Evolutionary conservation across 2,797 vertebrate species (phyloP).

Genomic region (Chrosomus eos): DNA sequence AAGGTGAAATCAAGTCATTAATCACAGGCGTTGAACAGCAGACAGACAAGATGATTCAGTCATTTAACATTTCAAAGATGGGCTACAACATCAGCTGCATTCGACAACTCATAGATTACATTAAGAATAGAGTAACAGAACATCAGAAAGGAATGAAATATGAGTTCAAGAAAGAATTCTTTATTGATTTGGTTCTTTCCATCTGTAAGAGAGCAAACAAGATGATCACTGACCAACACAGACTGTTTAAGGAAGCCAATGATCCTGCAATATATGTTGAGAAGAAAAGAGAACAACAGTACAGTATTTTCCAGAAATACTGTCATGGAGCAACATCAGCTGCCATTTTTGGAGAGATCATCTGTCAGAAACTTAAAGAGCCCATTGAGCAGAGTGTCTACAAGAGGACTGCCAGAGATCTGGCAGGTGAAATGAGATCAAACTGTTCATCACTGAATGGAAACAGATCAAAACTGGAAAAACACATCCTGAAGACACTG

Average conservation of each 20-base stretch:
- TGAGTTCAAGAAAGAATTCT: not conserved
- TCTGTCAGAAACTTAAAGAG: slow-evolving; percentile 49
- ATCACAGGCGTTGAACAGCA: rapidly evolving
- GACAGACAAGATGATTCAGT: not conserved
- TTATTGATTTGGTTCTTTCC: not conserved
- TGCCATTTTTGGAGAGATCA: slow-evolving; percentile 58
- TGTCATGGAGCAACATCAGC: slow-evolving; percentile 49
- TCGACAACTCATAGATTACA: not conserved
- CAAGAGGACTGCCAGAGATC: slow-evolving; percentile 42
- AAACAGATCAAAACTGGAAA: no score
- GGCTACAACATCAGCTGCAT: not conserved
- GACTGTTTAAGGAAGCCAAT: slow-evolving; percentile 54
- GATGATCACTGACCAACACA: slow-evolving; percentile 49
- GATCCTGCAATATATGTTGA: slow-evolving; percentile 30
- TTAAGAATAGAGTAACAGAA: not conserved
- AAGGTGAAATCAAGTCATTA: not conserved
- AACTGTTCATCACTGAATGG: no score
- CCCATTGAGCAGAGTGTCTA: slow-evolving; percentile 39
- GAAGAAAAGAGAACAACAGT: not conserved
- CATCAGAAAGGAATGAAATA: not conserved
- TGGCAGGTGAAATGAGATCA: no score
- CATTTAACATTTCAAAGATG: not conserved
- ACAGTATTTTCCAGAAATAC: not conserved
- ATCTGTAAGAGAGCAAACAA: slow-evolving; percentile 25
- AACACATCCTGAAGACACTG: no score